Percentiles rank a stretch among this genome's conserved stretches.
Evolutionary conservation across 1,140 invertebrate genomes (phyloP).

Genomic region (Mamestra configurata): DNA sequence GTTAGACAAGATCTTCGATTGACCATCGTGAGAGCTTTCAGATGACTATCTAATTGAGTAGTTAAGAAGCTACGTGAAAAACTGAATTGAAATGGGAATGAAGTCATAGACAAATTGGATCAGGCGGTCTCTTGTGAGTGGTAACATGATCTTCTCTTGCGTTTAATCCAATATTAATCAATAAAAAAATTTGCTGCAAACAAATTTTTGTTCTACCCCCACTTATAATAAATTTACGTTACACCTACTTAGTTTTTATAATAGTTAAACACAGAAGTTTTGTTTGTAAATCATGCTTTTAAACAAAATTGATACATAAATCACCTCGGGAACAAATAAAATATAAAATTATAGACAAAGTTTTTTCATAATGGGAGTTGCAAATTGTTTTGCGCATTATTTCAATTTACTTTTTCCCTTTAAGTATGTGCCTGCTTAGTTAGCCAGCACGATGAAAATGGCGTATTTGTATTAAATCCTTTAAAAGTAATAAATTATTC

Average conservation of each 20-base stretch:
- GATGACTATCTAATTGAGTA: too few relatives aligned
- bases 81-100: too few relatives aligned
- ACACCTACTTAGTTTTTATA: constrained; percentile 9
- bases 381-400: constrained; percentile 65
- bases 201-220: neutral
- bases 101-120: too few relatives aligned
- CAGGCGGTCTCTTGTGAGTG: too few relatives aligned
- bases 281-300: constrained; percentile 48
- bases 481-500: too few relatives aligned
- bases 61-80: too few relatives aligned
- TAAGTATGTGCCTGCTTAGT: constrained; percentile 22
- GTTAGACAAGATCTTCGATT: too few relatives aligned
- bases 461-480: too few relatives aligned
- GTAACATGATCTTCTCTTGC: too few relatives aligned
- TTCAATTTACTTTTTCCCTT: constrained; percentile 60
- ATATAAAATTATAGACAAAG: constrained; percentile 69
- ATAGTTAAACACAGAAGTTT: constrained; percentile 40
- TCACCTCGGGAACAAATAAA: constrained; percentile 61
- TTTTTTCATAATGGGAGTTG: constrained; percentile 65
- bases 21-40: too few relatives aligned
- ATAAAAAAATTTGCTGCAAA: neutral
- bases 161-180: neutral
- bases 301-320: constrained; percentile 61
- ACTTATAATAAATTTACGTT: neutral
- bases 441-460: constrained; percentile 56